These are phyloP conservation scores for Tachystola acroxantha DNA, from an alignment of 2,888 invertebrate species.

Conservation along the genomic window DNA sequence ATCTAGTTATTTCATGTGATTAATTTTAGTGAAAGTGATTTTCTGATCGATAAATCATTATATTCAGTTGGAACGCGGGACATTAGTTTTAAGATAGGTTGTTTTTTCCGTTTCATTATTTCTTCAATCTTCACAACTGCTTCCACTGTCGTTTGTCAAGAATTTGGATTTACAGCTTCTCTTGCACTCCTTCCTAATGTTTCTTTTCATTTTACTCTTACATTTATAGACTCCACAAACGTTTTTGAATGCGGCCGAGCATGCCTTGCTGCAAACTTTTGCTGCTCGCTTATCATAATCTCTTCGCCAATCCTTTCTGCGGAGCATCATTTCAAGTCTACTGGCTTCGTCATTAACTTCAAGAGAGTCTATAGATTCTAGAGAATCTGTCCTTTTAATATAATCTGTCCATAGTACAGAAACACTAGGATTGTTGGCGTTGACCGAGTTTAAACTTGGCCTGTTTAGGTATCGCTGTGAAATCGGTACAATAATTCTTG, in stretches of 20 bases:
- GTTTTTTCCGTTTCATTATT: too few relatives aligned
- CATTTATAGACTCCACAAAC: constrained; percentile 24
- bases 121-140: neutral
- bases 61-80: too few relatives aligned
- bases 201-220: constrained; percentile 19
- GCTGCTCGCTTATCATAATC: neutral
- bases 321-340: neutral
- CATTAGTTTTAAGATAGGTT: too few relatives aligned
- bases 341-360: neutral
- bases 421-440: neutral
- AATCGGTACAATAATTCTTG: too few relatives aligned
- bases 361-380: too few relatives aligned
- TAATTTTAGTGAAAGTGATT: too few relatives aligned
- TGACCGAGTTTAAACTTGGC: too few relatives aligned
- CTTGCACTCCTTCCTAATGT: constrained; percentile 28
- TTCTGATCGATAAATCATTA: too few relatives aligned
- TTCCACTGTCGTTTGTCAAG: constrained; percentile 13
- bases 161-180: constrained; percentile 29
- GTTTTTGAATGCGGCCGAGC: constrained; percentile 6
- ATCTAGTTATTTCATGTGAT: too few relatives aligned
- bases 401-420: too few relatives aligned
- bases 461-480: too few relatives aligned
- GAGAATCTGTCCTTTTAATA: neutral
- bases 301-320: neutral
- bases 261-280: constrained; percentile 11